Evolutionary conservation across 2,113 vertebrate species (phyloP), one percentile per base, ranked within the genome.

Genomic region (Forbesichthys agassizii): DNA sequence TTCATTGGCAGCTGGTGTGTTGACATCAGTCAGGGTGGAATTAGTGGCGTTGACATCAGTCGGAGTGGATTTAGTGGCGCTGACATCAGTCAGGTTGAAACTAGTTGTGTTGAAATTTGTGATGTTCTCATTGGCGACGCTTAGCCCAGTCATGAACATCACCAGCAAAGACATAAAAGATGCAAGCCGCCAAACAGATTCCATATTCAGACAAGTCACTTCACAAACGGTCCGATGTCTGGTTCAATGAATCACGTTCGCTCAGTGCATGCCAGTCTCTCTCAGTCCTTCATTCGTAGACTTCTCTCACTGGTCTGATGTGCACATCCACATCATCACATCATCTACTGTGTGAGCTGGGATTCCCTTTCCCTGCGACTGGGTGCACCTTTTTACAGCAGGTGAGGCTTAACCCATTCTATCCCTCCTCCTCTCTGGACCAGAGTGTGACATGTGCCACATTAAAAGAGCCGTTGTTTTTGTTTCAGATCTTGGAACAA

Each of bases 371-470:
- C 63, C 63, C 60, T 59, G 61, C 27, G 0, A 27, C 9, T 69
- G 58, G 73, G 78, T 69, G 51, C 71, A 74, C 27, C 54, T 73
- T 82, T 82, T 77, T 51, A 74, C n/a, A 18, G 55, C 69, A 84
- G 78, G 68, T 84, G 81, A 88, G 47, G 76, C 69, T 71, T 84
- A 58, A 78, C 85, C 89, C 86, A 84, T 82, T 66, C 27, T 80
- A 9, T 11, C 51, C 12, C 84, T 69, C 88, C 86, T 74, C 89
- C 88, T 75, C 71, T 60, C 42, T 48, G 4, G 7, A 84, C 75
- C 80, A 27, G 27, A 27, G 27, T 42, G 36, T 27, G 27, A 2
- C 27, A 27, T 27, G 27, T 27, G 27, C 20, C 20, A 27, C 27
- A 27, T 27, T 27, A 27, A 27, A 27, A 27, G 27, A 27, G 27